Percentiles rank a stretch among this genome's conserved stretches.
These are phyloP conservation scores for Drosophila orosa DNA, from an alignment of 1,140 invertebrate genomes.

Conservation along the genomic window DNA sequence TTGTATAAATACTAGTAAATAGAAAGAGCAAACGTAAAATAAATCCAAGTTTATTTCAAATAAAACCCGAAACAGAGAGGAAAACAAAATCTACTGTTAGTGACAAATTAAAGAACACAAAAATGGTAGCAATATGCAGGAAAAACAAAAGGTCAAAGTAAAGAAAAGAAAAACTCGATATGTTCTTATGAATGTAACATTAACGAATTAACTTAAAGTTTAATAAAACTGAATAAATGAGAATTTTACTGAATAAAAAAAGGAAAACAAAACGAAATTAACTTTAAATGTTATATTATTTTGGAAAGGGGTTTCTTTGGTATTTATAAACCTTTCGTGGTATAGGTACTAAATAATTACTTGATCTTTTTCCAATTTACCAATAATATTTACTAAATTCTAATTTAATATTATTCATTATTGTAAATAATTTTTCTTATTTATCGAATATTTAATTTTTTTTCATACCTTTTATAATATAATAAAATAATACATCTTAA, in stretches of 20 bases:
- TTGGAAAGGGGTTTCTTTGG: neutral
- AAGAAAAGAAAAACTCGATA: conserved; percentile 69
- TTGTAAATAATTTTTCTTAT: neutral
- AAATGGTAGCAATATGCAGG: conserved; percentile 77
- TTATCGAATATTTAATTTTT: neutral
- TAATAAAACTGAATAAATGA: conserved; percentile 76
- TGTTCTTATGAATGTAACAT: conserved; percentile 83
- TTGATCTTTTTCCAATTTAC: neutral
- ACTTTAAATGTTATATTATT: neutral
- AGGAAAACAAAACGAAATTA: conserved; percentile 22
- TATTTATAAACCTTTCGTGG: neutral
- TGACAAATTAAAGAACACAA: conserved; percentile 52
- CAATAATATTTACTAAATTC: neutral
- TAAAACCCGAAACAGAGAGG: conserved; percentile 20
- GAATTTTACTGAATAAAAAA: conserved; percentile 80
- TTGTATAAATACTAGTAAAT: conserved; percentile 68
- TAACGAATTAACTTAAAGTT: conserved; percentile 82
- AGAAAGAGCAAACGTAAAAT: conserved; percentile 33
- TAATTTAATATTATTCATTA: neutral
- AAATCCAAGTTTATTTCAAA: conserved; percentile 69
- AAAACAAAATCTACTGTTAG: conserved; percentile 56
- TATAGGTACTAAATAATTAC: neutral
- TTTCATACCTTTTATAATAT: neutral
- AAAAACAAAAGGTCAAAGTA: conserved; percentile 46
- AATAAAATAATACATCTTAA: neutral